Conservation (phyloP, 2,797 vertebrate genomes). For the Hozukius guyotensis region DNA sequence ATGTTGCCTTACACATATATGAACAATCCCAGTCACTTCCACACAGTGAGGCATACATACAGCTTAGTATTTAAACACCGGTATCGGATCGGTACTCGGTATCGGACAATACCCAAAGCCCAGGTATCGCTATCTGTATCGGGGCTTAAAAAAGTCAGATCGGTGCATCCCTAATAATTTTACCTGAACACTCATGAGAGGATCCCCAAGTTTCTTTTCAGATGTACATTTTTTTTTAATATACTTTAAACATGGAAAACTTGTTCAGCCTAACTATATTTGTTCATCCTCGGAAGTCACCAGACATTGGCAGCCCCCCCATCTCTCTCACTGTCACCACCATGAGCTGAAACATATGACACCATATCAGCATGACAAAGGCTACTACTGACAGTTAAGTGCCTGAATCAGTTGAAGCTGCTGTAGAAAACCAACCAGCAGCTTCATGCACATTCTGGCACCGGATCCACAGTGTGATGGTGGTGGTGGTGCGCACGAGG, state of each 20-base stretch:
- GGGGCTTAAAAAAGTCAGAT: too few relatives aligned
- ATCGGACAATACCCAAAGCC: too few relatives aligned
- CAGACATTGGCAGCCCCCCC: not conserved
- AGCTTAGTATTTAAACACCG: too few relatives aligned
- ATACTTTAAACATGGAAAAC: not conserved
- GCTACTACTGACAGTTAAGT: constrained; percentile 13
- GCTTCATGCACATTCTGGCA: constrained; percentile 31
- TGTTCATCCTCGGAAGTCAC: not conserved
- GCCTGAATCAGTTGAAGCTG: constrained; percentile 12
- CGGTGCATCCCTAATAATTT: not conserved
- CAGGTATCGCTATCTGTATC: too few relatives aligned
- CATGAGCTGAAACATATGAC: constrained; percentile 39
- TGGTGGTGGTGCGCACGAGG: constrained; percentile 49
- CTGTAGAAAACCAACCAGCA: not conserved
- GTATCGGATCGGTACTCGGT: too few relatives aligned
- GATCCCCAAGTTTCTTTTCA: not conserved
- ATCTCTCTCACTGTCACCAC: not conserved
- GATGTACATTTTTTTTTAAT: not conserved
- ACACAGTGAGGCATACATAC: too few relatives aligned
- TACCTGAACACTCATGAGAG: constrained; percentile 4
- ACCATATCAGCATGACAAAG: constrained; percentile 41
- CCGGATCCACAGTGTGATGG: constrained; percentile 6
- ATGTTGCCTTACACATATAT: too few relatives aligned
- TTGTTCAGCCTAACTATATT: not conserved
- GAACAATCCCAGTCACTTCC: too few relatives aligned